A percentile compares a stretch with the other conserved stretches of the same genome.
phyloP scores from a whole-genome alignment of 2,888 invertebrate genomes.

The Euproctis similis region DNA sequence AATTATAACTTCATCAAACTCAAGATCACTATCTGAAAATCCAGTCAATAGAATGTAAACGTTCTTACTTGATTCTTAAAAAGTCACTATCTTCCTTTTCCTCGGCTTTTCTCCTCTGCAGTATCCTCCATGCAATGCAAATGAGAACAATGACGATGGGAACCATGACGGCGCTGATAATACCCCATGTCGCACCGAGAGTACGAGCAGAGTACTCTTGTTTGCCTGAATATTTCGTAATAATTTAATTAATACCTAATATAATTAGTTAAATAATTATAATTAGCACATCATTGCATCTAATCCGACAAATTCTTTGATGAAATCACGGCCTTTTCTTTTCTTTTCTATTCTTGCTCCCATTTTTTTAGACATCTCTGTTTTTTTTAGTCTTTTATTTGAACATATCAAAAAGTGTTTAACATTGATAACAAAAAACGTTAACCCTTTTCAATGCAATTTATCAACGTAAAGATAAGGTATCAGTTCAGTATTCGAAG shows the following conservation, averaged over 20 bases:
- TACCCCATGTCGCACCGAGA: slow-evolving; percentile 85
- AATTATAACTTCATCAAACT: no score
- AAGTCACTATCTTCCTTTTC: slow-evolving; percentile 68
- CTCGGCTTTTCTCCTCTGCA: slow-evolving; percentile 70
- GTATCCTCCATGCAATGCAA: slow-evolving; percentile 78
- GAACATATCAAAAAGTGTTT: neutral
- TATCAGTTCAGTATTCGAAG: slow-evolving; percentile 27
- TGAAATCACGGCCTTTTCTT: no score
- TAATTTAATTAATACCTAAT: neutral
- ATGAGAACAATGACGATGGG: slow-evolving; percentile 83
- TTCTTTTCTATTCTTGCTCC: no score
- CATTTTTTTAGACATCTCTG: neutral
- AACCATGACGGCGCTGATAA: slow-evolving; percentile 84
- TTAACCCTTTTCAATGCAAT: slow-evolving; percentile 21
- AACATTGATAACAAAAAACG: slow-evolving; percentile 5
- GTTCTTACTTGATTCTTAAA: slow-evolving; percentile 46
- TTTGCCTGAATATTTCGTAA: slow-evolving; percentile 71
- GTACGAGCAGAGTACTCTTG: slow-evolving; percentile 86
- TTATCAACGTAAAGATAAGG: slow-evolving; percentile 25
- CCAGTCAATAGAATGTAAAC: no score
- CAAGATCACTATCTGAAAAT: no score
- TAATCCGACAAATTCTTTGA: neutral
- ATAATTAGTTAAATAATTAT: no score
- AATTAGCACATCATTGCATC: neutral
- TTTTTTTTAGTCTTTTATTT: neutral